Percentiles rank a stretch among this genome's conserved stretches.
phyloP scores from a whole-genome alignment of 2,113 vertebrate species.

The Rhynchopsitta pachyrhyncha region DNA sequence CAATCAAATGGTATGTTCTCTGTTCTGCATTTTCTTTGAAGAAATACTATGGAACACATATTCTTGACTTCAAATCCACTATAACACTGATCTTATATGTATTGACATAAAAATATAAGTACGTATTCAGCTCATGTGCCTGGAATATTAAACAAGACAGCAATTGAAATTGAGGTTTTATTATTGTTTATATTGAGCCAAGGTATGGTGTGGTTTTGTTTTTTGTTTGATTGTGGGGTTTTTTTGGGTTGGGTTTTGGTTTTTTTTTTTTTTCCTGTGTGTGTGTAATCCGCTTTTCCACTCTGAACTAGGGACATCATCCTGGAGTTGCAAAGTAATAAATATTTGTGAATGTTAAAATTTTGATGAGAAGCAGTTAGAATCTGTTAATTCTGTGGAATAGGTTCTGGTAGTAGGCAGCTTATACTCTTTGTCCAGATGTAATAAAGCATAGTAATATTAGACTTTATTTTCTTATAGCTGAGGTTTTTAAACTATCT shows the following conservation, averaged over 20 bases:
- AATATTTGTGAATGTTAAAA: neutral
- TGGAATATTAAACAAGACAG: neutral
- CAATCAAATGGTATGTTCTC: neutral
- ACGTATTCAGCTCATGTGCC: neutral
- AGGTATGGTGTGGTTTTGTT: neutral
- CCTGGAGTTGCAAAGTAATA: neutral
- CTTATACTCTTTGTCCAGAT: neutral
- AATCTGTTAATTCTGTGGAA: neutral
- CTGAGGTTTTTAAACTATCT: neutral
- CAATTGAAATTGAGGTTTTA: neutral
- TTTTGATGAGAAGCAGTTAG: neutral
- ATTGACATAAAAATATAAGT: neutral
- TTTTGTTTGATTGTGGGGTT: neutral
- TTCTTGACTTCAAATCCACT: neutral
- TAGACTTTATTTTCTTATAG: neutral
- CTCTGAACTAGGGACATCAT: neutral
- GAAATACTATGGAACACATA: neutral
- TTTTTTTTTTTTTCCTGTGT: neutral
- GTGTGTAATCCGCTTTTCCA: neutral
- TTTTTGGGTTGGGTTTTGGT: neutral
- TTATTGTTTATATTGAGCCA: neutral
- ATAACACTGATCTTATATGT: neutral
- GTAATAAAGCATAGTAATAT: neutral
- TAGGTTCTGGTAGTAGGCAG: neutral
- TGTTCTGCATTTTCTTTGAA: neutral